Conservation (phyloP, 2,113 vertebrate genomes). For the Cyphomyrus plagiostoma region DNA sequence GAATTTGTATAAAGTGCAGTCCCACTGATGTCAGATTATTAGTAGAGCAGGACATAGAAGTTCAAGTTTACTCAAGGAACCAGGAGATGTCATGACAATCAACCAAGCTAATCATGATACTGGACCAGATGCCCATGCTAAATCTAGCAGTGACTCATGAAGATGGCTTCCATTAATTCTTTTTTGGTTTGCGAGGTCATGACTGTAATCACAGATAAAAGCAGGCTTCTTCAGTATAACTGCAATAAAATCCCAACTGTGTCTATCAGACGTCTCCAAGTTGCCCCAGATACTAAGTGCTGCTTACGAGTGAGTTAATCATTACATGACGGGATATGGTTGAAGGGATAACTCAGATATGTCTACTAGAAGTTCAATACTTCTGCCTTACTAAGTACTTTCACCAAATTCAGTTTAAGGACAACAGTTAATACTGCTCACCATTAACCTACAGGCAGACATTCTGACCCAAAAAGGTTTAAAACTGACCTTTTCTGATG, state of each 20-base stretch:
- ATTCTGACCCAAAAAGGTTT: not conserved
- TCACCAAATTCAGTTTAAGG: not conserved
- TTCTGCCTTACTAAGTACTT: not conserved
- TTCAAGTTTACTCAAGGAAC: not conserved
- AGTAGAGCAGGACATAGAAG: not conserved
- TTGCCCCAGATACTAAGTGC: not conserved
- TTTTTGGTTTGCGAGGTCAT: conserved; percentile 5
- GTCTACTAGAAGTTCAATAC: not conserved
- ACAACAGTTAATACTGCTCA: not conserved
- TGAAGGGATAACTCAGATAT: not conserved
- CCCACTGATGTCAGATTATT: not conserved
- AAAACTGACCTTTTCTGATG: not conserved
- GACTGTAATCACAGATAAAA: not conserved
- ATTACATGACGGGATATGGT: not conserved
- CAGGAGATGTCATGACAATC: not conserved
- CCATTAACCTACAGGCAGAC: not conserved
- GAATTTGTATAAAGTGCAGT: conserved; percentile 1
- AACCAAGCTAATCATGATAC: not conserved
- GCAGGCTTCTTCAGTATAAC: not conserved
- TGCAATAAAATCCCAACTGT: not conserved
- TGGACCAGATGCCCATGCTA: not conserved
- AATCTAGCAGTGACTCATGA: not conserved
- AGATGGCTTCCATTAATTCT: not conserved
- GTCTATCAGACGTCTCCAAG: not conserved
- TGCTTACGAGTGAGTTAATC: not conserved